phyloP scores from a whole-genome alignment of 2,797 vertebrate genomes.

The Helostoma temminkii region DNA sequence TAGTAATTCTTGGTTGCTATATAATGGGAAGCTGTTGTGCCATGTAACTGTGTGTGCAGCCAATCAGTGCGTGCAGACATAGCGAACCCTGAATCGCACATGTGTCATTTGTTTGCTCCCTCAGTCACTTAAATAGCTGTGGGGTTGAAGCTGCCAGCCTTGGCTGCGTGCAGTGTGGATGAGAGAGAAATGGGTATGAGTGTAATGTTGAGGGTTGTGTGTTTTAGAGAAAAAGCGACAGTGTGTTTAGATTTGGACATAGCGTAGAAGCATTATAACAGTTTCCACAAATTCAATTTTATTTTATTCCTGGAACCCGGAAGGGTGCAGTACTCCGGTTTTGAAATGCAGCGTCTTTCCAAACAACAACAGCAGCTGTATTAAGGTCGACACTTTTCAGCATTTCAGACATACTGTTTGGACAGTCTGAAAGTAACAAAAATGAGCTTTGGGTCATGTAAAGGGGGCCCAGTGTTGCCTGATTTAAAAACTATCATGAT shows the following conservation, averaged over 20 bases:
- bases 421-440: conserved; percentile 10
- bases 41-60: conserved; percentile 38
- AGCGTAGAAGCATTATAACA: conserved; percentile 49
- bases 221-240: conserved; percentile 18
- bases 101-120: conserved; percentile 50
- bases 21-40: conserved; percentile 13
- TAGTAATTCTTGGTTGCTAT: conserved; percentile 9
- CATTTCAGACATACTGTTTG: neutral
- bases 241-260: no score
- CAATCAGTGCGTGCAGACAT: conserved; percentile 12
- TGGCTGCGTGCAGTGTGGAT: conserved; percentile 17
- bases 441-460: no score
- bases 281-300: conserved; percentile 45
- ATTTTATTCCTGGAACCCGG: conserved; percentile 37
- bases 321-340: conserved; percentile 4
- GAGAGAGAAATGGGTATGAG: conserved; percentile 20
- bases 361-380: conserved; percentile 33
- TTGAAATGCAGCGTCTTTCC: conserved; percentile 10
- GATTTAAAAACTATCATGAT: no score
- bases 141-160: conserved; percentile 52
- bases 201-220: conserved; percentile 1
- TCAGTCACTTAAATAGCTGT: conserved; percentile 36
- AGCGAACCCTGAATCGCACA: conserved; percentile 19
- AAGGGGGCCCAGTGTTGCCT: neutral
- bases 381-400: conserved; percentile 8